Evolutionary conservation across 2,113 vertebrate species (phyloP), one percentile per base, ranked within the genome.

Genomic region (Epinephelus moara): DNA sequence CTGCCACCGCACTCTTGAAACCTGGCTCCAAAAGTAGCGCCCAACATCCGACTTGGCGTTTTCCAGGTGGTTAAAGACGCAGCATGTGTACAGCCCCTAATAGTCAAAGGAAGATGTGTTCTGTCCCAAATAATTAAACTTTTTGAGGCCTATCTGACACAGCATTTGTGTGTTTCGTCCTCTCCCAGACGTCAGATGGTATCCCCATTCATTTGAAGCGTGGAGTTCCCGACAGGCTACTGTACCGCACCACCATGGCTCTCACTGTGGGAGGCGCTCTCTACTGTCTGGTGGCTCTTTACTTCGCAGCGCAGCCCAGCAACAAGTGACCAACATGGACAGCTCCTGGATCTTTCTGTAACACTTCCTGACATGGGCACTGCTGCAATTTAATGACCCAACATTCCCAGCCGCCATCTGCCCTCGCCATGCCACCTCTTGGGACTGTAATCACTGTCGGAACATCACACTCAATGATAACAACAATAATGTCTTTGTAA

Each of bases 201-300:
- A 19, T 96, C 52, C 98, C 97, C 4, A 82, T 99, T 49, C 96
- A 99, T 89, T 88, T 99, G 92, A 99, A 99, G 84, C 91, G 96
- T 4, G 97, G 97, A 9, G 74, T 96, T 85, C 96, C 97, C 0
- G 97, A 99, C 92, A 95, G 84, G 82, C 95, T 99, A 74, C 96
- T 99, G 56, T 99, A 99, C 94, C 96, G 98, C 93, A 99, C 97
- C 94, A 99, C 98, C 37, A 98, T 99, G 98, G 98, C 97, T 55
- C 96, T 99, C 78, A 98, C 98, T 0, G 33, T 99, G 60, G 98
- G 98, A 33, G 98, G 98, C 78, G 95, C 96, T 81, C 90, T 97
- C 88, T 99, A 99, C 93, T 98, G 97, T 82, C 90, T 99, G 70
- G 70, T 99, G 67, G 98, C 97, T 1, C 94, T 99, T 67, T 98